Percentiles rank a stretch among this genome's conserved stretches.
Evolutionary conservation across 2,797 vertebrate species (phyloP).

Genomic region (Philypnodon macrostomus): DNA sequence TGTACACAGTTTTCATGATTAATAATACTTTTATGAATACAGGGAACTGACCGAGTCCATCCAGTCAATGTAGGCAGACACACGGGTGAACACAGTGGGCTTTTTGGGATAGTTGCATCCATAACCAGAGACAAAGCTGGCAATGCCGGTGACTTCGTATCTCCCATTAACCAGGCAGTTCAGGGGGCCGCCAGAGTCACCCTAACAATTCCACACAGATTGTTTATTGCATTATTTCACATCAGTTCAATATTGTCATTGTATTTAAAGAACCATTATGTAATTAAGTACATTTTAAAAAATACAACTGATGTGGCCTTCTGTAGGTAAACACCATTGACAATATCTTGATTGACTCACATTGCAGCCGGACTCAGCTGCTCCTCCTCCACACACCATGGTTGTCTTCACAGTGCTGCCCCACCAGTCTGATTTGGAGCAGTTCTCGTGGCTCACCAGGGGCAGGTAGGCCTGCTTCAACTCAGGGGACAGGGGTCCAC

Average conservation of each 20-base stretch:
- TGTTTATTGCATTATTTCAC: not conserved
- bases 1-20: not conserved
- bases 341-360: slow-evolving; percentile 67
- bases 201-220: slow-evolving; percentile 55
- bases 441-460: slow-evolving; percentile 70
- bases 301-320: too few relatives aligned
- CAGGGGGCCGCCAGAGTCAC: slow-evolving; percentile 86
- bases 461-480: slow-evolving; percentile 83
- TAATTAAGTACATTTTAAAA: too few relatives aligned
- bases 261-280: too few relatives aligned
- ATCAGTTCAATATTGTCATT: too few relatives aligned
- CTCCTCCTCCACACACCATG: slow-evolving; percentile 85
- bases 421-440: slow-evolving; percentile 77
- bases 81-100: slow-evolving; percentile 86
- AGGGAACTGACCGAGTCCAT: slow-evolving; percentile 65
- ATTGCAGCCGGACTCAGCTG: slow-evolving; percentile 77
- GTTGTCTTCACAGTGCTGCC: slow-evolving; percentile 72
- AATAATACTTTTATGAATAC: not conserved
- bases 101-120: slow-evolving; percentile 78
- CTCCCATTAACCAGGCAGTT: slow-evolving; percentile 73
- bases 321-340: too few relatives aligned
- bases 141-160: slow-evolving; percentile 79
- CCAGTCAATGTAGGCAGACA: slow-evolving; percentile 84
- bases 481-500: slow-evolving; percentile 68
- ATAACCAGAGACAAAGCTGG: slow-evolving; percentile 81